Evolutionary conservation across 2,888 invertebrate species (phyloP).

Genomic region (Campoletis raptor): DNA sequence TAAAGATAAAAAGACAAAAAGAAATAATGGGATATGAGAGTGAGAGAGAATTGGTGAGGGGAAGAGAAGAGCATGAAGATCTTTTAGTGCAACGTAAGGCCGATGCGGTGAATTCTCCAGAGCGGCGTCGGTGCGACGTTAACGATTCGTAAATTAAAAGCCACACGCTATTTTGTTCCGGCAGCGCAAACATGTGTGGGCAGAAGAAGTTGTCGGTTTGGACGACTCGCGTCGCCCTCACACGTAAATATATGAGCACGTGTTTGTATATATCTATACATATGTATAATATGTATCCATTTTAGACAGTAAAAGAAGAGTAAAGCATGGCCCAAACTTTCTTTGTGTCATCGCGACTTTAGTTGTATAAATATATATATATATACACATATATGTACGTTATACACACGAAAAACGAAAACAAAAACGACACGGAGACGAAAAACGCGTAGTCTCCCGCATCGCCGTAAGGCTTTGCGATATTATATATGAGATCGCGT

Average conservation of each 20-base stretch:
- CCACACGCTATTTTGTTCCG: constrained; percentile 74
- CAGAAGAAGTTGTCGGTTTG: constrained; percentile 75
- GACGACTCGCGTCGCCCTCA: constrained; percentile 63
- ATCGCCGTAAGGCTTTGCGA: background rate
- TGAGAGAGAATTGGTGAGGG: background rate
- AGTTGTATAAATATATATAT: constrained; percentile 11
- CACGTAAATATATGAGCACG: constrained; percentile 28
- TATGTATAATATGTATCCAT: constrained; percentile 20
- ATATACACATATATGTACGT: too few relatives aligned
- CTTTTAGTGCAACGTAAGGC: constrained; percentile 56
- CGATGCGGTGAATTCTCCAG: constrained; percentile 41
- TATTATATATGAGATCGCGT: constrained; percentile 65
- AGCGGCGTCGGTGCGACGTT: constrained; percentile 73
- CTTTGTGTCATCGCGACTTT: constrained; percentile 43
- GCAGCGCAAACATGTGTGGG: constrained; percentile 68
- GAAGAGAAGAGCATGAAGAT: constrained; percentile 20
- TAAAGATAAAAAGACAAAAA: background rate
- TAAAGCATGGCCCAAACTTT: constrained; percentile 34
- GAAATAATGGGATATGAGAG: background rate
- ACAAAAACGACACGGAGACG: constrained; percentile 1
- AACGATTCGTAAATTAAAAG: constrained; percentile 82
- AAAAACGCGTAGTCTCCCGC: constrained; percentile 44
- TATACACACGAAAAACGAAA: background rate
- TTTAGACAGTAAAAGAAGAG: constrained; percentile 15
- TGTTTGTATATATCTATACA: constrained; percentile 17